Percentiles rank a stretch among this genome's conserved stretches.
Conservation (phyloP, 2,888 invertebrate species). For the Bombylius discolor region DNA sequence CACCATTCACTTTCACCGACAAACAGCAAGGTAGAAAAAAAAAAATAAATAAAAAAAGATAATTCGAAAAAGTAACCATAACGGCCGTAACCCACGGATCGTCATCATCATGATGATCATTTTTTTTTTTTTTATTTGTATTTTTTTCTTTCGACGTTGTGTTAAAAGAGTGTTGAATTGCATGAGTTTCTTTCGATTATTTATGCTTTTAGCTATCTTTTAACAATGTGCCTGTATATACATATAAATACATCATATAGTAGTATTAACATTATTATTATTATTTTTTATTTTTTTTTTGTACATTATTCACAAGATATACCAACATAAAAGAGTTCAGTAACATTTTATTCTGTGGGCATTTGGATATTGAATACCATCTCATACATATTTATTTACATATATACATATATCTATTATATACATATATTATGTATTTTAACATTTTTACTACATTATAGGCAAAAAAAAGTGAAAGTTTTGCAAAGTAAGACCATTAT, state of each 20-base stretch:
- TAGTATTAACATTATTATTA: too few species aligned
- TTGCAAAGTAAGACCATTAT: neutral
- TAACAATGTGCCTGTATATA: neutral
- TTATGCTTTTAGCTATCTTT: neutral
- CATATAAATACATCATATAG: too few species aligned
- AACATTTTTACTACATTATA: neutral
- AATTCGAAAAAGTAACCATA: neutral
- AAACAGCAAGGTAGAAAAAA: too few species aligned
- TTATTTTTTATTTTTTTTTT: too few species aligned
- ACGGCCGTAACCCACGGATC: neutral
- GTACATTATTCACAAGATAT: neutral
- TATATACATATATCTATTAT: too few species aligned
- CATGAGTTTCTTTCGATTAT: neutral
- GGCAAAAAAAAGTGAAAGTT: neutral
- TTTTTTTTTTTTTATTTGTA: too few species aligned
- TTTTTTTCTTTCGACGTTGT: neutral
- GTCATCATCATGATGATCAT: neutral
- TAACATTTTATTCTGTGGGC: neutral
- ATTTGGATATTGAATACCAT: neutral
- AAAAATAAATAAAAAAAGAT: neutral
- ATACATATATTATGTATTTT: too few species aligned
- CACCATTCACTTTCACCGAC: too few species aligned
- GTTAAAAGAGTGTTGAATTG: neutral
- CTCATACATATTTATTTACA: neutral
- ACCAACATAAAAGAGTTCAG: neutral